These are phyloP conservation scores for Rhynchonycteris naso DNA, from an alignment of 2,797 vertebrate genomes.

Conservation along the genomic window DNA sequence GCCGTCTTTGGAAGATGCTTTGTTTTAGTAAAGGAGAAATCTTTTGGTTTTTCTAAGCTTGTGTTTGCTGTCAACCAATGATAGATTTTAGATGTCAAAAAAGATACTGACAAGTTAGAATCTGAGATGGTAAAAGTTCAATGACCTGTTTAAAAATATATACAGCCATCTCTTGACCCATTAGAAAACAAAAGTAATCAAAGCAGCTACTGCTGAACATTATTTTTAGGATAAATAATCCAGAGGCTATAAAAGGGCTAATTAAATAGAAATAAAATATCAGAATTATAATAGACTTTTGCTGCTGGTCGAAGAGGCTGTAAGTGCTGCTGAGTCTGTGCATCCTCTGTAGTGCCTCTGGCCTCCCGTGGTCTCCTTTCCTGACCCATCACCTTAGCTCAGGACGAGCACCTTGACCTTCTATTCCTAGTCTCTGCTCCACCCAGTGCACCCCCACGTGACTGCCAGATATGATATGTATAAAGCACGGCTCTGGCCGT, in stretches of 20 bases:
- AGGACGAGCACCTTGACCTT: neutral
- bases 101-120: neutral
- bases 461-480: neutral
- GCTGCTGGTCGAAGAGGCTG: neutral
- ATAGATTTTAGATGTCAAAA: constrained; percentile 34
- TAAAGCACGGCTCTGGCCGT: neutral
- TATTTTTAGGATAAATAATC: constrained; percentile 43
- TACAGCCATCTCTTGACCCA: neutral
- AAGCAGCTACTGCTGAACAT: neutral
- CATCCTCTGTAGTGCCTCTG: neutral
- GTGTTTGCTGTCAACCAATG: neutral
- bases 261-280: neutral
- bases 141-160: constrained; percentile 30
- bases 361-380: neutral
- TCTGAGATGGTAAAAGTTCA: constrained; percentile 17
- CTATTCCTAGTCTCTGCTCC: neutral
- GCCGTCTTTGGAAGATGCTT: neutral
- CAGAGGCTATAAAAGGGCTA: neutral
- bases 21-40: neutral
- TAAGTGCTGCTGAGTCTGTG: neutral
- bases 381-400: no score
- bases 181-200: constrained; percentile 56
- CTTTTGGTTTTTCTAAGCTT: neutral
- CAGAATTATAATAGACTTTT: neutral
- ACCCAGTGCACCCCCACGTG: neutral